These are phyloP conservation scores for Sisyra nigra DNA, from an alignment of 2,888 invertebrate species.

Conservation along the genomic window DNA sequence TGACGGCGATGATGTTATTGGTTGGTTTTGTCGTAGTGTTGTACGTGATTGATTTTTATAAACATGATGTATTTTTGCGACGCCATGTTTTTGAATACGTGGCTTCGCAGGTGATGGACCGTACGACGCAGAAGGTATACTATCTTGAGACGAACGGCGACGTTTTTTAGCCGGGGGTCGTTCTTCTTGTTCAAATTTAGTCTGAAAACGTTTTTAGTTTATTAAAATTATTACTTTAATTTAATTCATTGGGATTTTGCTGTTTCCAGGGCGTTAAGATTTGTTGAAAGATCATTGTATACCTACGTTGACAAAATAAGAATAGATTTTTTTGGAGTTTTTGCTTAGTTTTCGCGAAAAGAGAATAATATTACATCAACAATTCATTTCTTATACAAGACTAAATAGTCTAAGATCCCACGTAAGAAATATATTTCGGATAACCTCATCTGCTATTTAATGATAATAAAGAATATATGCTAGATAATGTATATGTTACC, in stretches of 20 bases:
- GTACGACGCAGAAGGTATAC: constrained; percentile 1
- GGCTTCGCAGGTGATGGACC: neutral
- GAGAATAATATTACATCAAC: no score
- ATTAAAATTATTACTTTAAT: neutral
- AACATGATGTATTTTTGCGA: constrained; percentile 8
- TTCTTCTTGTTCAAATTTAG: constrained; percentile 6
- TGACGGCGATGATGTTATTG: neutral
- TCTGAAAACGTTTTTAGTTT: constrained; percentile 1
- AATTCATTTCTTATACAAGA: no score
- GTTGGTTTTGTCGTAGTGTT: neutral
- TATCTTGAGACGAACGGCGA: constrained; percentile 6
- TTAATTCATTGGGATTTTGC: neutral
- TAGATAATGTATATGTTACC: no score
- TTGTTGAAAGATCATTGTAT: no score
- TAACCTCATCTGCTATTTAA: no score
- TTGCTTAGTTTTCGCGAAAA: no score
- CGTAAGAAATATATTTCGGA: no score
- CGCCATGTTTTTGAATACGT: constrained; percentile 4
- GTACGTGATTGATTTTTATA: constrained; percentile 6
- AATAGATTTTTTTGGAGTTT: no score
- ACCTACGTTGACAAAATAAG: no score
- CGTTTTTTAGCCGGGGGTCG: constrained; percentile 6
- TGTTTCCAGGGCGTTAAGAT: no score
- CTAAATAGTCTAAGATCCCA: no score
- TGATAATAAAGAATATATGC: no score